phyloP scores from a whole-genome alignment of 2,888 invertebrate species.

The Laspeyria flexula region DNA sequence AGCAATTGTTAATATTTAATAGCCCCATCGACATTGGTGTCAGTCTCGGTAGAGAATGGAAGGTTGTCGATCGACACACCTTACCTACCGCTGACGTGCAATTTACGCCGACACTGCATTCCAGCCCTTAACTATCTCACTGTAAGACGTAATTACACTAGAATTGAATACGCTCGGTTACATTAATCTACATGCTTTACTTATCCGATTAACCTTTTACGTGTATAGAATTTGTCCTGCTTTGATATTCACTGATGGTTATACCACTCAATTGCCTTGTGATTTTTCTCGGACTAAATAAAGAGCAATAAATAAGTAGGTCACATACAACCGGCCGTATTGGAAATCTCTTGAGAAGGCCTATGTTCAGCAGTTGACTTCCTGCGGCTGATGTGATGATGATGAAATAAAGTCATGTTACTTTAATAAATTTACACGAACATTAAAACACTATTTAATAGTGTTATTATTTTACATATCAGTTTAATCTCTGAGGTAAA shows the following conservation, averaged over 20 bases:
- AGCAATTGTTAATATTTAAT: constrained; percentile 72
- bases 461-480: constrained; percentile 24
- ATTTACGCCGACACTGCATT: constrained; percentile 69
- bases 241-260: constrained; percentile 41
- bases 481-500: constrained; percentile 34
- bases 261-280: constrained; percentile 14
- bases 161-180: constrained; percentile 43
- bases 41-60: constrained; percentile 73
- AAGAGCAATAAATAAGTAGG: too few species aligned
- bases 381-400: too few species aligned
- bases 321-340: too few species aligned
- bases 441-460: too few species aligned
- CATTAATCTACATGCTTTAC: constrained; percentile 47
- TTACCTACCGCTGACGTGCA: constrained; percentile 63
- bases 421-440: constrained; percentile 14
- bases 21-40: constrained; percentile 74
- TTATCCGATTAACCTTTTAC: constrained; percentile 54
- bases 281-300: constrained; percentile 14
- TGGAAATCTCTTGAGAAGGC: too few species aligned
- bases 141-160: constrained; percentile 61
- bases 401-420: constrained; percentile 21
- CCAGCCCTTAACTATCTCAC: constrained; percentile 65
- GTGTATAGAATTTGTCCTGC: constrained; percentile 46
- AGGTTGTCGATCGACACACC: constrained; percentile 78
- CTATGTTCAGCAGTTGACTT: too few species aligned